Evolutionary conservation across 1,140 invertebrate species (phyloP).

Genomic region (Scaptodrosophila lebanonensis): DNA sequence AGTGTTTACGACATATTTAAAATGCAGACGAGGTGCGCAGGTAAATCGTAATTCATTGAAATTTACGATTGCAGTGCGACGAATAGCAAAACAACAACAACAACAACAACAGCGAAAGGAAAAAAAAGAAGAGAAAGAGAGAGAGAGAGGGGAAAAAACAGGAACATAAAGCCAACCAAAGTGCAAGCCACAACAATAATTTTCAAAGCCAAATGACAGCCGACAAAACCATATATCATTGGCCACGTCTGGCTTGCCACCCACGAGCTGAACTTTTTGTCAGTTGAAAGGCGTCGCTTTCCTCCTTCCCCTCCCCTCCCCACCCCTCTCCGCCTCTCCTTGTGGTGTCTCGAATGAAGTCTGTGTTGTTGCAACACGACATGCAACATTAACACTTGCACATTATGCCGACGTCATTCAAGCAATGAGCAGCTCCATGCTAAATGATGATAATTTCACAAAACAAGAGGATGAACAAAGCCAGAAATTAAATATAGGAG

Average conservation of each 20-base stretch:
- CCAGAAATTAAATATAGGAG: conserved; percentile 54
- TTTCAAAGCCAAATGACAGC: conserved; percentile 71
- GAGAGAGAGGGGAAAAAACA: conserved; percentile 29
- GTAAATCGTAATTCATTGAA: conserved; percentile 66
- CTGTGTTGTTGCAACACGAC: too few relatives aligned
- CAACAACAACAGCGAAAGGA: conserved; percentile 26
- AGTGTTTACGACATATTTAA: conserved; percentile 61
- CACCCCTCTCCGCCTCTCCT: conserved; percentile 38
- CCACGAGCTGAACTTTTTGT: conserved; percentile 71
- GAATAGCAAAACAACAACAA: too few relatives aligned
- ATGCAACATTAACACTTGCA: too few relatives aligned
- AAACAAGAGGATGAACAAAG: conserved; percentile 11
- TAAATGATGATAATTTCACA: conserved; percentile 57
- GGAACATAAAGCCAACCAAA: conserved; percentile 23
- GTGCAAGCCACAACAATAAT: conserved; percentile 69
- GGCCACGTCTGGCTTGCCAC: conserved; percentile 64
- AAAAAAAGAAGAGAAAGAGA: conserved; percentile 12
- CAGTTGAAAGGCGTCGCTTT: conserved; percentile 62
- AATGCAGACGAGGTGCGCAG: conserved; percentile 55
- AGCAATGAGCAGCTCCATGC: conserved; percentile 13
- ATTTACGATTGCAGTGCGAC: conserved; percentile 64
- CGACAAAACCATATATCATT: conserved; percentile 73
- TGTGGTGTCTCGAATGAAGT: too few relatives aligned
- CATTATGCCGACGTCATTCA: too few relatives aligned
- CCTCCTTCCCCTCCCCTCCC: conserved; percentile 59